Evolutionary conservation across 2,797 vertebrate genomes (phyloP), one percentile per base, ranked within the genome.

Genomic region (Hybognathus amarus): DNA sequence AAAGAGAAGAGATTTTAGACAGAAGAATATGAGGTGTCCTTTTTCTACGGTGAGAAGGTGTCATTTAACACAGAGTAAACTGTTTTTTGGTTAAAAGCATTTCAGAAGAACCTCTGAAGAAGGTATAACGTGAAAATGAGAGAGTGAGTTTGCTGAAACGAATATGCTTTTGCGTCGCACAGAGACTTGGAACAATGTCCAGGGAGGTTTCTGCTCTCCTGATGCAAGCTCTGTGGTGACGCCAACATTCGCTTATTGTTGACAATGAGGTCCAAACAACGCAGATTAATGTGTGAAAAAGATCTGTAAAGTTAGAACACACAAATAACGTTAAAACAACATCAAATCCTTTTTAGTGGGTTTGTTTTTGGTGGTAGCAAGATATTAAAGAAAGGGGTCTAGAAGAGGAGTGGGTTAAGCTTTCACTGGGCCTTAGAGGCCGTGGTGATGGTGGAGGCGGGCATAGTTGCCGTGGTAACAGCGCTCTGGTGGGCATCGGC

Each of bases 361-460:
- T 91, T 91, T 93, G 89, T 95, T 94, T 95, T 95, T 95, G 94
- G 94, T 94, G 94, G 92, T 91, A 95, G 94, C 94, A 93, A 94
- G 92, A 84, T 90, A 93, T 94, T 92, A 93, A 94, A 94, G 66
- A 54, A 88, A 87, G 86, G 83, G 85, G 86, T 50, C 82, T 87
- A 88, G 42, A 79, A 71, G 27, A 84, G 85, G 85, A 79, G 79
- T 84, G 75, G 91, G 85, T 87, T 74, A 86, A 79, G 80, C 92
- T 91, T 92, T 99, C 96, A 99, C 95, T 99, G 98, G 77, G 98
- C 97, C 96, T 98, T 99, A 93, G 98, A 98, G 95, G 97, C 96
- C 83, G 98, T 96, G 92, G 97, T 97, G 93, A 97, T 98, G 94
- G 97, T 97, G 89, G 98, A 95, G 7, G 97, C 92, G 83, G 97